phyloP scores from a whole-genome alignment of 2,113 vertebrate genomes.

The Rhabdornis inornatus region DNA sequence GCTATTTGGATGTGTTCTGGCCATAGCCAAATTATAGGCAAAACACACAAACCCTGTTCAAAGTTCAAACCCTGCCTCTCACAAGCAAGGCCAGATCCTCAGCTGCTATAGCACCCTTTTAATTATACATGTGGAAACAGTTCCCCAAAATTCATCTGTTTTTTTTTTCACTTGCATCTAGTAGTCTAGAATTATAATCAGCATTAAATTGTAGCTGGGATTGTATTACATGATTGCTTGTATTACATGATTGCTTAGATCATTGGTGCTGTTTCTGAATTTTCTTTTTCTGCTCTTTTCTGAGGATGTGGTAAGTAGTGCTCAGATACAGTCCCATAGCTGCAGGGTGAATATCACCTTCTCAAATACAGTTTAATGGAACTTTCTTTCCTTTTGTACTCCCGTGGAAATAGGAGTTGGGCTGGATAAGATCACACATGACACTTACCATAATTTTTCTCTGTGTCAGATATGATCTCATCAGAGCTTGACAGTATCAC shows the following conservation, averaged over 20 bases:
- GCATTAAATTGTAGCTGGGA: neutral
- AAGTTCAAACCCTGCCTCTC: neutral
- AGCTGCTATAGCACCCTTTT: neutral
- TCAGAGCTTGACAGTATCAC: neutral
- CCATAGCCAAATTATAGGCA: neutral
- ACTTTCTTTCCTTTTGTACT: slow-evolving; percentile 8
- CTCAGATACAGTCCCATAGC: neutral
- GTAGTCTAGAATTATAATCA: slow-evolving; percentile 46
- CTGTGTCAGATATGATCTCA: slow-evolving; percentile 41
- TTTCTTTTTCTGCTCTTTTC: slow-evolving; percentile 4
- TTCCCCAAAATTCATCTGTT: neutral
- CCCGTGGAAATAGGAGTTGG: neutral
- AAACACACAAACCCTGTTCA: neutral
- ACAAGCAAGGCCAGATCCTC: neutral
- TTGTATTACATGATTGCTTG: neutral
- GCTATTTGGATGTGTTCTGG: neutral
- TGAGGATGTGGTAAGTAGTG: neutral
- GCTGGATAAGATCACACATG: slow-evolving; percentile 26
- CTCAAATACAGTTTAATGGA: slow-evolving; percentile 16
- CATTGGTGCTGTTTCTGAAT: neutral
- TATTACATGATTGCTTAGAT: neutral
- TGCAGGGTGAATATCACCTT: slow-evolving; percentile 23
- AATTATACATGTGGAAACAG: neutral
- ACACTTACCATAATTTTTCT: slow-evolving; percentile 20
- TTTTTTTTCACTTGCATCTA: neutral